Base-by-base conservation (phyloP, 2,888 invertebrate genomes). In the Drosophila mimetica region DNA sequence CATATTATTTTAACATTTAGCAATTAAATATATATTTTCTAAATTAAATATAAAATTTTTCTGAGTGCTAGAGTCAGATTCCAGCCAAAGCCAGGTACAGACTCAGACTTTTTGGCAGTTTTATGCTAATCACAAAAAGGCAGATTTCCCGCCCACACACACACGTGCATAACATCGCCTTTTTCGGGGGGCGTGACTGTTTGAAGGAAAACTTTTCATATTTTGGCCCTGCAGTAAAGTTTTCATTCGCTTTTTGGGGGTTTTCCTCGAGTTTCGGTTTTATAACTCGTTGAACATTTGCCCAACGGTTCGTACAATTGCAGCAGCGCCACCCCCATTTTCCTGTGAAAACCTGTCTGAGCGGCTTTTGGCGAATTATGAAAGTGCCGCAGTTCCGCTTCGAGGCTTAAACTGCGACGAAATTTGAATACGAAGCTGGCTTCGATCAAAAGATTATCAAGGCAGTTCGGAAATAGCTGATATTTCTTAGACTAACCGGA, bases 41-140 rank as follows among this genome's bases (percentile, higher is more conserved):
- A 2, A 82, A 2, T 16, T 76, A 70, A 37, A 13, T 25, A 13
- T 14, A 4, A 4, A 4, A 2, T 44, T 18, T 81, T 77, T 80
- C 55, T 61, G 50, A 78, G 69, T 73, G 75, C 73, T 0, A 2
- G 25, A 51, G 65, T 50, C 14, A 8, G 41, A 50, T 41, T 50
- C 48, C 18, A 64, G 20, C 32, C 50, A 48, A 65, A 51, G 63
- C 42, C 53, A 32, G 60, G 16, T 14, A 59, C 44, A 22, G 51
- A 37, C 34, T 46, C 52, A 82, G 79, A 83, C 88, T 88, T 61
- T 60, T 88, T 79, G 86, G 76, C 79, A 84, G 74, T 83, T 88
- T 85, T 83, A 88, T 85, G 84, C 84, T 85, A 85, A 85, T 85
- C 84, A 88, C 76, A 76, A 79, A 86, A 84, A 77, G 67, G 75